Conservation (phyloP, 2,113 vertebrate genomes). For the Panurus biarmicus region DNA sequence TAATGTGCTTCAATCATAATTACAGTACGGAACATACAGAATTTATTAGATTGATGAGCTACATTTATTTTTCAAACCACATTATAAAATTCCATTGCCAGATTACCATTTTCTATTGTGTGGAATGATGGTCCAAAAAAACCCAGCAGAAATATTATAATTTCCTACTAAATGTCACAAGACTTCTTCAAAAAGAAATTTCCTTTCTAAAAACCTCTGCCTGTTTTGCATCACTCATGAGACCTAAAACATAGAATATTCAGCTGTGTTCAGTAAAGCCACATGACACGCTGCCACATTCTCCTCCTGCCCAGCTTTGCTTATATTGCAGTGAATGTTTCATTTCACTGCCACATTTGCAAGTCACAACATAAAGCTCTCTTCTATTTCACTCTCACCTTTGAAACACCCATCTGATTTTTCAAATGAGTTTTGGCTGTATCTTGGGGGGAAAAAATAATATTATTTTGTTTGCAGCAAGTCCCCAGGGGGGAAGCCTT, state of each 20-base stretch:
- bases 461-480: background rate
- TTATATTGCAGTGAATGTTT: background rate
- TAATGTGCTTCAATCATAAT: slow-evolving; percentile 10
- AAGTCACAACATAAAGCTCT: background rate
- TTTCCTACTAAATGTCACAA: slow-evolving; percentile 4
- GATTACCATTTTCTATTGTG: background rate
- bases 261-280: background rate
- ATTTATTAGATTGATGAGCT: slow-evolving; percentile 5
- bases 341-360: background rate
- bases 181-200: background rate
- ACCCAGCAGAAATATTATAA: background rate
- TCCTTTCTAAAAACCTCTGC: background rate
- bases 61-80: slow-evolving; percentile 22
- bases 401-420: background rate
- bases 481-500: background rate
- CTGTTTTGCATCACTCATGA: background rate
- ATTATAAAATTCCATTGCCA: background rate
- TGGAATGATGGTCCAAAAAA: background rate
- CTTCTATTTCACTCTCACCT: background rate
- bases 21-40: background rate
- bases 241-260: background rate
- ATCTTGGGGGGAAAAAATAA: background rate
- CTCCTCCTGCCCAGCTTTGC: background rate
- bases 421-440: background rate
- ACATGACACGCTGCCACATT: background rate